These are phyloP conservation scores for Venustaconcha ellipsiformis DNA, from an alignment of 1,140 invertebrate genomes.

Conservation along the genomic window DNA sequence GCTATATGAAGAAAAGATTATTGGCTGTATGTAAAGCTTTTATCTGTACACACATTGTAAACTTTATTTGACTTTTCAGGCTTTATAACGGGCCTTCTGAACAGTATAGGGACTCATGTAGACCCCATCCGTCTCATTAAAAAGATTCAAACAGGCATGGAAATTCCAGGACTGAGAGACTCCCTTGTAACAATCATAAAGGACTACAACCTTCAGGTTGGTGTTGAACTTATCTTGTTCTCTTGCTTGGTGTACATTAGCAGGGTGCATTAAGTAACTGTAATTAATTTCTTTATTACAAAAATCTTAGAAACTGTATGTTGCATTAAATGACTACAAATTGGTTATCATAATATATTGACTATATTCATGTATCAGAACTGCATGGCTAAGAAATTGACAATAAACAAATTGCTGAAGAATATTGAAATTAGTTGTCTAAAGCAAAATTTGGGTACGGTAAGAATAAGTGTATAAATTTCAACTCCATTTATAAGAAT, in stretches of 20 bases:
- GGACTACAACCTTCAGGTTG: constrained; percentile 92
- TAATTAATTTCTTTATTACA: not conserved
- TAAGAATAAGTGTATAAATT: too few relatives aligned
- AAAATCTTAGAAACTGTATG: not conserved
- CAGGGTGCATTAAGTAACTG: not conserved
- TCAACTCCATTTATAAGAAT: too few relatives aligned
- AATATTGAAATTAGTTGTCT: too few relatives aligned
- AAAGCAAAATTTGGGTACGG: too few relatives aligned
- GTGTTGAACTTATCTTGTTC: not conserved
- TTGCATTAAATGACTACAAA: not conserved
- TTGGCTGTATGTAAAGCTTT: too few relatives aligned
- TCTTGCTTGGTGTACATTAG: not conserved
- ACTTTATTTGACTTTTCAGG: constrained; percentile 65
- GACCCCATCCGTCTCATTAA: constrained; percentile 90
- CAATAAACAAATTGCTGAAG: too few relatives aligned
- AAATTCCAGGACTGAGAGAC: constrained; percentile 90
- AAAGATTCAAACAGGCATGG: constrained; percentile 84
- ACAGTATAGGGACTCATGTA: constrained; percentile 89
- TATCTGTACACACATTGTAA: not conserved
- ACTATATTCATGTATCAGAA: too few relatives aligned
- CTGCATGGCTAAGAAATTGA: too few relatives aligned
- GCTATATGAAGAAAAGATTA: too few relatives aligned
- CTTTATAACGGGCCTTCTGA: constrained; percentile 82
- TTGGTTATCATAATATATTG: not conserved
- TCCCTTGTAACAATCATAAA: constrained; percentile 95